These are phyloP conservation scores for Bombus polaris DNA, from an alignment of 1,140 invertebrate species.

Conservation along the genomic window DNA sequence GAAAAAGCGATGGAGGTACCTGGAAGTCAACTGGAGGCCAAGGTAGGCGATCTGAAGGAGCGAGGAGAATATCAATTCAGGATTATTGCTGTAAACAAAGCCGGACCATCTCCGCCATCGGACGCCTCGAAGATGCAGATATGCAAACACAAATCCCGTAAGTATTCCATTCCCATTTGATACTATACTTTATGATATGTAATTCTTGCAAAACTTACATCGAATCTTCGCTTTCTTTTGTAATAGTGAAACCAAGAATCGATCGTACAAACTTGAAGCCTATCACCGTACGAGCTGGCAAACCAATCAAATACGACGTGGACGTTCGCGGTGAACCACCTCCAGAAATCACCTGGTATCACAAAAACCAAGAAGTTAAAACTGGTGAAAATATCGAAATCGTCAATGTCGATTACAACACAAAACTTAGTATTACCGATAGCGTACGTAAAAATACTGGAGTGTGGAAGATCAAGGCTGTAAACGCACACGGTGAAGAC, in stretches of 20 bases:
- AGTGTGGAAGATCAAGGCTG: slow-evolving; percentile 94
- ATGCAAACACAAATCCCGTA: slow-evolving; percentile 94
- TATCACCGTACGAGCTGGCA: slow-evolving; percentile 94
- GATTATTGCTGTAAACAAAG: slow-evolving; percentile 97
- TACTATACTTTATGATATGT: neutral
- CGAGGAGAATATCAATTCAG: slow-evolving; percentile 97
- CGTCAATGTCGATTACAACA: slow-evolving; percentile 95
- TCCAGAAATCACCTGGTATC: slow-evolving; percentile 95
- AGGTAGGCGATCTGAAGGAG: slow-evolving; percentile 94
- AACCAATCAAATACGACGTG: slow-evolving; percentile 95
- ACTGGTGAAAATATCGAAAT: slow-evolving; percentile 91
- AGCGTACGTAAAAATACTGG: slow-evolving; percentile 93
- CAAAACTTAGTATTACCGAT: slow-evolving; percentile 94
- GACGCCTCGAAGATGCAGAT: slow-evolving; percentile 96
- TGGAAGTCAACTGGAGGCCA: slow-evolving; percentile 89
- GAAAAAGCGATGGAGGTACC: slow-evolving; percentile 91
- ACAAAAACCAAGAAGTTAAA: slow-evolving; percentile 83
- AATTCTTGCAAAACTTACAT: neutral
- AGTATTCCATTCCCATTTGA: slow-evolving; percentile 78
- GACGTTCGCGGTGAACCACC: slow-evolving; percentile 97
- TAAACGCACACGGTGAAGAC: slow-evolving; percentile 96
- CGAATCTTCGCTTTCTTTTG: neutral
- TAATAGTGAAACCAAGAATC: slow-evolving; percentile 96
- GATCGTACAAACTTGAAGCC: slow-evolving; percentile 97
- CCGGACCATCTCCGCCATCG: slow-evolving; percentile 95